A percentile compares a stretch with the other conserved stretches of the same genome.
phyloP scores from a whole-genome alignment of 1,140 invertebrate genomes.

The Mylabris phalerata region DNA sequence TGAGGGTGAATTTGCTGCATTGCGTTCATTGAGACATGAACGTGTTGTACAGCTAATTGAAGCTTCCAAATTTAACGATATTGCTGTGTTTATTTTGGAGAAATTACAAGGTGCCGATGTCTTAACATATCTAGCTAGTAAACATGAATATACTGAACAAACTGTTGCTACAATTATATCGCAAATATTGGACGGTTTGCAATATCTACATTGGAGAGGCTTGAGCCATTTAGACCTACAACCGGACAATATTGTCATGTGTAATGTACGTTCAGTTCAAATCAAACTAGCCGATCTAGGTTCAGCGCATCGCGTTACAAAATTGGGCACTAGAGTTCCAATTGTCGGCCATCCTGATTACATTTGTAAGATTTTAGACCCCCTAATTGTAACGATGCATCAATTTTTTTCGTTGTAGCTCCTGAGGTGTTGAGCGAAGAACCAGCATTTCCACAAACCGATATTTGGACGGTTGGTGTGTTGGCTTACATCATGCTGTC shows the following conservation, averaged over 20 bases:
- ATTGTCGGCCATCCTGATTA: conserved; percentile 64
- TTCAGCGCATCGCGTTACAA: conserved; percentile 70
- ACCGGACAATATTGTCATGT: conserved; percentile 95
- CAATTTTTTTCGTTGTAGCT: conserved; percentile 50
- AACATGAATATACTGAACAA: conserved; percentile 85
- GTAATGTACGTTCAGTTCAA: conserved; percentile 73
- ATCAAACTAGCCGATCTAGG: conserved; percentile 92
- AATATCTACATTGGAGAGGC: conserved; percentile 90
- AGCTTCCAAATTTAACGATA: conserved; percentile 61
- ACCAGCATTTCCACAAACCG: conserved; percentile 78
- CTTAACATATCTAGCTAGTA: conserved; percentile 76
- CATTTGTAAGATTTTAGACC: conserved; percentile 48
- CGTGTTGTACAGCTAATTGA: conserved; percentile 68
- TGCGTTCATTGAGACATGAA: conserved; percentile 76
- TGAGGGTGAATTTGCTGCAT: conserved; percentile 72
- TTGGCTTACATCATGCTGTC: conserved; percentile 91
- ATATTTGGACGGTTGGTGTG: conserved; percentile 94
- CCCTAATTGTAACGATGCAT: no score
- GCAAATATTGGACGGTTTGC: conserved; percentile 71
- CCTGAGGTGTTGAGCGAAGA: conserved; percentile 89
- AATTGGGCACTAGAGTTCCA: conserved; percentile 65
- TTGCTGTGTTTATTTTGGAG: conserved; percentile 72
- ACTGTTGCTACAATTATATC: conserved; percentile 76
- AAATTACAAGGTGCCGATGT: conserved; percentile 88
- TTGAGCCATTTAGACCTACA: conserved; percentile 90